Evolutionary conservation across 2,888 invertebrate species (phyloP).

Genomic region (Neoitamus cyanurus): DNA sequence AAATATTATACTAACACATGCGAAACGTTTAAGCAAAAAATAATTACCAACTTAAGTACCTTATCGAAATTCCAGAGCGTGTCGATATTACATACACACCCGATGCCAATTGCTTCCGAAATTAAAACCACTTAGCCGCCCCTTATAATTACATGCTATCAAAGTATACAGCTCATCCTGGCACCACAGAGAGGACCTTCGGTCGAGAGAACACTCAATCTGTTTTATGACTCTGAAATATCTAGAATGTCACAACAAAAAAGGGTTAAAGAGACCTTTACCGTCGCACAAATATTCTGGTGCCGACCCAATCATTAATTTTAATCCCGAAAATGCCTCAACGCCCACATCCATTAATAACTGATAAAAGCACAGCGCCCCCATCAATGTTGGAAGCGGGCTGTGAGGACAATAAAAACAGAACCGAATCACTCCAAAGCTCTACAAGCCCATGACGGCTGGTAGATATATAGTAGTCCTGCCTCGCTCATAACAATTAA

Average conservation of each 20-base stretch:
- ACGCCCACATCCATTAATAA: slow-evolving; percentile 19
- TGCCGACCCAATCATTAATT: background rate
- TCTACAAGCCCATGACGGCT: background rate
- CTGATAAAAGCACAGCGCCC: background rate
- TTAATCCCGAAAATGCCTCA: background rate
- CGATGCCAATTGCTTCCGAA: background rate
- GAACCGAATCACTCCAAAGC: background rate
- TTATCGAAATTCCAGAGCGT: background rate
- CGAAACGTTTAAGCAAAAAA: background rate
- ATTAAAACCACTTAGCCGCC: background rate
- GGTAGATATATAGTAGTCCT: background rate
- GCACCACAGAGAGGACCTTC: background rate
- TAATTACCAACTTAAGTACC: background rate
- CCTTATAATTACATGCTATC: background rate
- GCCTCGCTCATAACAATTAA: slow-evolving; percentile 21
- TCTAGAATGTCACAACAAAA: background rate
- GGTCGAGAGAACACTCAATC: background rate
- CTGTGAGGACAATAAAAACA: background rate
- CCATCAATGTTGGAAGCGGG: background rate
- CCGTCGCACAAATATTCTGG: background rate
- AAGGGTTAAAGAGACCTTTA: background rate
- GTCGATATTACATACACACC: no score
- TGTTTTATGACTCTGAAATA: background rate
- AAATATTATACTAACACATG: no score
- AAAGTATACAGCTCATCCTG: background rate